Base-by-base conservation (phyloP, 2,888 invertebrate species). In the Agrilus cyanescens region DNA sequence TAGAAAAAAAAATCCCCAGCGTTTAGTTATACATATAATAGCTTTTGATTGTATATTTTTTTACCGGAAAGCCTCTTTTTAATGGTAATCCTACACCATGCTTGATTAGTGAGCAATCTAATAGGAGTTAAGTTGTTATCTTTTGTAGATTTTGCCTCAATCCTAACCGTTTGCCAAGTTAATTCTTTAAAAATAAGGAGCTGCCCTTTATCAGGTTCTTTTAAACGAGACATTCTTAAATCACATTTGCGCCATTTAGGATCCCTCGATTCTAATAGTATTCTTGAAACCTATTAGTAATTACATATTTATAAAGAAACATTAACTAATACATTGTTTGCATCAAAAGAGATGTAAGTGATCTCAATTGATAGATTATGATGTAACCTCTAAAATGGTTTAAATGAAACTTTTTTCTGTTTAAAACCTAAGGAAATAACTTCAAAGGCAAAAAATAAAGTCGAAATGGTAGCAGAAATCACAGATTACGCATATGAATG, bases 131-230 rank as follows among this genome's bases (percentile, higher is more conserved):
- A 68, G 47, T 78, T 77, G 54, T 73, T 73, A 61, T 83, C 82
- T 59, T 76, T 75, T 38, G 82, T 82, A 45, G 90, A 88, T 58
- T 82, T 85, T 10, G 96, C 96, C 68, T 97, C 96, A 59, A 97
- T 87, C 49, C 95, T 76, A 14, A 97, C 82, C 39, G 91, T 90
- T 68, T 97, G 95, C 97, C 98, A 98, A 61, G 89, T 87, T 41
- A 97, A 70, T 70, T 93, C 89, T 74, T 98, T 98, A 69, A 97
- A 98, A 61, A 97, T 86, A 50, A 98, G 75, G 50, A 97, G 73
- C 58, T 95, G 88, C 33, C 90, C 90, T 49, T 84, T 80, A 49
- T 84, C 80, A 3, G 85, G 78, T 60, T 95, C 93, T 68, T 94
- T 90, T 52, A 98, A 75, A 57, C 95, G 78, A 38, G 96, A 95